Percentiles rank a stretch among this genome's conserved stretches.
phyloP scores from a whole-genome alignment of 2,797 vertebrate species.

The Typhlichthys subterraneus region DNA sequence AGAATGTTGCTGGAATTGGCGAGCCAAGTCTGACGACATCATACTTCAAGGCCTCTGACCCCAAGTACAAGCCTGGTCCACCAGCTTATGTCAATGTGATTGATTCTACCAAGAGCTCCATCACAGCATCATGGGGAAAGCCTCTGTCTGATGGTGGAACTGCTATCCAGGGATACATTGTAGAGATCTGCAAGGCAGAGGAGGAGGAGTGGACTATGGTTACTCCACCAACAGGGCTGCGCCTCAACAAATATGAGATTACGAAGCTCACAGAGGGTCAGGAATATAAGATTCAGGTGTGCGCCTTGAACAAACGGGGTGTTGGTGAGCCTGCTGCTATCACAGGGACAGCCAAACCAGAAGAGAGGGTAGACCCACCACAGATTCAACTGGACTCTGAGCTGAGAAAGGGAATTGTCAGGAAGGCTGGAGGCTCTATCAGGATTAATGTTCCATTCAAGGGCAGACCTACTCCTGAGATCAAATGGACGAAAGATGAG shows the following conservation, averaged over 20 bases:
- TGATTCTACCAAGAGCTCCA: constrained; percentile 90
- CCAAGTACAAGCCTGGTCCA: constrained; percentile 93
- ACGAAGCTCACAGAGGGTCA: constrained; percentile 90
- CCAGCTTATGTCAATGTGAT: constrained; percentile 87
- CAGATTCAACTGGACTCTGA: constrained; percentile 95
- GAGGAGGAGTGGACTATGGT: constrained; percentile 95
- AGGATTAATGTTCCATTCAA: constrained; percentile 94
- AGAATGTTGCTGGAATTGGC: constrained; percentile 92
- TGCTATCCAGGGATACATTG: constrained; percentile 90
- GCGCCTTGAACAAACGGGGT: constrained; percentile 95
- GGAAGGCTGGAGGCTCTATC: constrained; percentile 93
- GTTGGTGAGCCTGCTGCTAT: constrained; percentile 89
- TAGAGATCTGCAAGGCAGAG: constrained; percentile 95
- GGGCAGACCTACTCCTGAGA: constrained; percentile 92
- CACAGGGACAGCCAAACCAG: constrained; percentile 90
- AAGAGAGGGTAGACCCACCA: constrained; percentile 92
- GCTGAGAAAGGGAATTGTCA: constrained; percentile 90
- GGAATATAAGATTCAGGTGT: constrained; percentile 93
- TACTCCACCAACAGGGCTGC: constrained; percentile 91
- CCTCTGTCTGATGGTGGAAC: constrained; percentile 93
- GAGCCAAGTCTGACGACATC: constrained; percentile 89
- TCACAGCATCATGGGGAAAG: constrained; percentile 91
- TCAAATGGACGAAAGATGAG: constrained; percentile 94
- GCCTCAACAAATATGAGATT: constrained; percentile 92
- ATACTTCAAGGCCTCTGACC: constrained; percentile 92